phyloP scores from a whole-genome alignment of 1,140 invertebrate genomes.

The Drosophila pandora region DNA sequence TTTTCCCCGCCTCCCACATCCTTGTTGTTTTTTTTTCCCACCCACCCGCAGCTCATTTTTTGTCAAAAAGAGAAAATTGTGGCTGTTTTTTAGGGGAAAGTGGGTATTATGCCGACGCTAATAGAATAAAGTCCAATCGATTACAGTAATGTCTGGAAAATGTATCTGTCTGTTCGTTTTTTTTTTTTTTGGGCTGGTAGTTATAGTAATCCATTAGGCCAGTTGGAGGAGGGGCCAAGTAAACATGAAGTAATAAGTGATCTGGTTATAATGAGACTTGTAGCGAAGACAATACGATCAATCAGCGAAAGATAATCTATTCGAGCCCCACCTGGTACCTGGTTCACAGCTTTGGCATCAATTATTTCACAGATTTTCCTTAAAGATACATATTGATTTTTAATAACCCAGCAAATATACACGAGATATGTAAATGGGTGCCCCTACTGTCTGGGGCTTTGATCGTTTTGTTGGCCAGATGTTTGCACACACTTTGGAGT shows the following conservation, averaged over 20 bases:
- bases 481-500: slow-evolving; percentile 51
- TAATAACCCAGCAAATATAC: slow-evolving; percentile 28
- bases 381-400: slow-evolving; percentile 30
- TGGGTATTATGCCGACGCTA: slow-evolving; percentile 48
- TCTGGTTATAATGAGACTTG: slow-evolving; percentile 9
- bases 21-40: not conserved
- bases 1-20: not conserved
- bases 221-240: not conserved
- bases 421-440: slow-evolving; percentile 32
- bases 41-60: slow-evolving; percentile 22
- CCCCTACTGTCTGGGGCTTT: slow-evolving; percentile 19
- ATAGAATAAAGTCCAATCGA: slow-evolving; percentile 70
- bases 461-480: slow-evolving; percentile 64
- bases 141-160: slow-evolving; percentile 65
- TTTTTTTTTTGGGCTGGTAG: not conserved
- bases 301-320: not conserved
- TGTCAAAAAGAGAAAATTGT: slow-evolving; percentile 48
- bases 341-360: slow-evolving; percentile 7
- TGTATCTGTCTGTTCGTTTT: slow-evolving; percentile 16
- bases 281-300: not conserved
- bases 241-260: slow-evolving; percentile 1
- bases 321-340: not conserved
- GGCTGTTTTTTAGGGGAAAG: slow-evolving; percentile 44
- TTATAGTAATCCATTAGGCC: slow-evolving; percentile 43
- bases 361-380: slow-evolving; percentile 19